These are phyloP conservation scores for Anguilla anguilla DNA, from an alignment of 2,797 vertebrate species.

Conservation along the genomic window DNA sequence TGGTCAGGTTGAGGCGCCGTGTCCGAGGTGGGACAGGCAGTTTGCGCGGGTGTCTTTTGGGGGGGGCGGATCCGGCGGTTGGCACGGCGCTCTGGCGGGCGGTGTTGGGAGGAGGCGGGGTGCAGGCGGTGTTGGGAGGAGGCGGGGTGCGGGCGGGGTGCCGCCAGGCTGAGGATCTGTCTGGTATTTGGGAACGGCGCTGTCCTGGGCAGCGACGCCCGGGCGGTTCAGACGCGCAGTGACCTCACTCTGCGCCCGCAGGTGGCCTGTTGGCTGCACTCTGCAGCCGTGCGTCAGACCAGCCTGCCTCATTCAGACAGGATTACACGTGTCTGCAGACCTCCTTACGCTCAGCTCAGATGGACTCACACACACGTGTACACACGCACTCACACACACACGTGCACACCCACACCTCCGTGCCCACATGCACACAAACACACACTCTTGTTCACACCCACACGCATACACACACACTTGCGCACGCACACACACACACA, in stretches of 20 bases:
- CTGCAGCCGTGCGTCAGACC: neutral
- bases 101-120: neutral
- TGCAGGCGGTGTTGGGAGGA: no score
- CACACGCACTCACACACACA: no score
- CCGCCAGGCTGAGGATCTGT: neutral
- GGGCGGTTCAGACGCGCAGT: neutral
- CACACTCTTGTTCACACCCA: no score
- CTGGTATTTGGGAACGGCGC: neutral
- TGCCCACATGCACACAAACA: no score
- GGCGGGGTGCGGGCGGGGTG: no score
- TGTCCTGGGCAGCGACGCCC: neutral
- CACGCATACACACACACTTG: no score
- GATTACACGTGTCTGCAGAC: neutral
- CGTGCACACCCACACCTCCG: no score
- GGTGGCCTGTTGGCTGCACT: neutral
- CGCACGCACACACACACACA: no score
- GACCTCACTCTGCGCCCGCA: neutral
- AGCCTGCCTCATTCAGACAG: neutral
- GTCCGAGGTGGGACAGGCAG: neutral
- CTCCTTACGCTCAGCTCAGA: neutral
- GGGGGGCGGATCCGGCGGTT: neutral
- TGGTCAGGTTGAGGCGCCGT: no score
- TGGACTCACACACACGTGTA: neutral
- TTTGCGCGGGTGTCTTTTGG: neutral
- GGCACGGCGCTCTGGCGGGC: neutral